These are phyloP conservation scores for Drosophila anomelani DNA, from an alignment of 2,888 invertebrate species.

Conservation along the genomic window DNA sequence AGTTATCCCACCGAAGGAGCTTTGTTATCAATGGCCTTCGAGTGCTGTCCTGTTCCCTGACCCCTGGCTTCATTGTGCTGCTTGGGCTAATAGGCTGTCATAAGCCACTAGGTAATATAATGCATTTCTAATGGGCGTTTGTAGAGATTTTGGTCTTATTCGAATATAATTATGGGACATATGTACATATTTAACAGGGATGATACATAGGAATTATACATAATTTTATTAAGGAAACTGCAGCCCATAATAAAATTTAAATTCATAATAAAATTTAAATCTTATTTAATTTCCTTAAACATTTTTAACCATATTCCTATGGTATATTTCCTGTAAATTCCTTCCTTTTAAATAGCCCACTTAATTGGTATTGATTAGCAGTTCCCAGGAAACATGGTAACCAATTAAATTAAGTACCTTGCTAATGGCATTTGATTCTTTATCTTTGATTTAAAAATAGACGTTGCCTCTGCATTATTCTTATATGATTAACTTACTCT, in stretches of 20 bases:
- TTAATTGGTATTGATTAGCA: not conserved
- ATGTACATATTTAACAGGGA: too few species aligned
- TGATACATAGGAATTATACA: too few species aligned
- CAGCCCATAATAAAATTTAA: too few species aligned
- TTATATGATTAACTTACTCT: slow-evolving; percentile 8
- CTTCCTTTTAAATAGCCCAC: not conserved
- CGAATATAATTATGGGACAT: too few species aligned
- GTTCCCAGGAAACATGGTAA: too few species aligned
- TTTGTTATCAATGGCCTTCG: slow-evolving; percentile 17
- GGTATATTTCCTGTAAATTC: not conserved
- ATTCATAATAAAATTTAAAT: too few species aligned
- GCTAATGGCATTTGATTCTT: slow-evolving; percentile 3
- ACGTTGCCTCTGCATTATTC: not conserved
- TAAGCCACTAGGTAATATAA: slow-evolving; percentile 1
- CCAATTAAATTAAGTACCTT: slow-evolving; percentile 1
- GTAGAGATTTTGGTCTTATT: not conserved
- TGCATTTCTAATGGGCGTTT: slow-evolving; percentile 12
- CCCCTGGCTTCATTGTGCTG: not conserved
- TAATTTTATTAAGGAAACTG: not conserved
- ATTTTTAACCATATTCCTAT: not conserved
- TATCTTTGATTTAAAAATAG: slow-evolving; percentile 8
- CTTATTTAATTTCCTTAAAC: too few species aligned
- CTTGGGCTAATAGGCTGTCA: not conserved
- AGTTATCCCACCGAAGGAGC: slow-evolving; percentile 48
- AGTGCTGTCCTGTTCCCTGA: not conserved